Base-by-base conservation (phyloP, 1,140 invertebrate genomes). In the Drosophila chauvacae region DNA sequence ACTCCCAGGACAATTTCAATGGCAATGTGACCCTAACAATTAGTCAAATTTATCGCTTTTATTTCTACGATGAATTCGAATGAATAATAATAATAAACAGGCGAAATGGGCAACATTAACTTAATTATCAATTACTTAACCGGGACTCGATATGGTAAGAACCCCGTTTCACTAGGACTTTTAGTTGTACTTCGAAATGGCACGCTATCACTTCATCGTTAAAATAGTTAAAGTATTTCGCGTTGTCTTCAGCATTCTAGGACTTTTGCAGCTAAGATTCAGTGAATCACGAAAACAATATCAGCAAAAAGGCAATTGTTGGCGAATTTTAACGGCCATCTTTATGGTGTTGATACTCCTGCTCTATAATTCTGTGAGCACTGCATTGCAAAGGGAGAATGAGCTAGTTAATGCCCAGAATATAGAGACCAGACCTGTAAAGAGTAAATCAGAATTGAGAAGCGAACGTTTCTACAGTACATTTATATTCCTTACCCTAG, bases 21-120 rank as follows among this genome's bases (percentile, higher is more conserved):
- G 59, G 47, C 18, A 85, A 85, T 86, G 78, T 86, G 23, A 86
- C 80, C 35, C 30, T 65, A 9, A 42, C 83, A 45, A 82, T 83
- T 80, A 88, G 83, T 59, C 59, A 80, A 60, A 44, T 87, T 9
- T 87, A 76, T 77, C 80, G 84, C 50, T 72, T 69, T 61, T 77
- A 70, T 59, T 37, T 28, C 42, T 81, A 86, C 44, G 81, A 85
- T 59, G 81, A 85, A 65, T 48, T 63, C 16, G 68, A 86, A 23
- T 86, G 59, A 80, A 63, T 73, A 76, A 75, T 72, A 80, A 63
- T 68, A 75, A 65, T 81, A 53, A 55, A 60, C 51, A 33, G 14
- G 14, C 42, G 45, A 30, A 63, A 82, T 75, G 61, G 42, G 48
- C 16, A 48, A 53, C 56, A 57, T 60, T 42, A 61, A 66, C 28